Evolutionary conservation across 2,888 invertebrate species (phyloP).

Genomic region (Leptinotarsa juncta): DNA sequence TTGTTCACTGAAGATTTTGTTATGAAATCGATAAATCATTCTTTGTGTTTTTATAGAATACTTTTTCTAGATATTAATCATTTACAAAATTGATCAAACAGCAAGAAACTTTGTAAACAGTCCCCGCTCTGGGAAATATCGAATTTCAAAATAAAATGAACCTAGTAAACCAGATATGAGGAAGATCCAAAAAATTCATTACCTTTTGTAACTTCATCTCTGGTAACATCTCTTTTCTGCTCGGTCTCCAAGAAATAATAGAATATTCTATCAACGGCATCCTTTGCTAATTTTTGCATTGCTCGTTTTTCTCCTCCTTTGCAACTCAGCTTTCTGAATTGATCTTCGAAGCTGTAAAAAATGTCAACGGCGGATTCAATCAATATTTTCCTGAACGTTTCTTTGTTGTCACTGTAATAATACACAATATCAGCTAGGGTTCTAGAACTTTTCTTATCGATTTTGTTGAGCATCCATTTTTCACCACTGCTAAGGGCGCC

Average conservation of each 20-base stretch:
- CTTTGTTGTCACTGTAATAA: slow-evolving; percentile 43
- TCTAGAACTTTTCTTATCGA: slow-evolving; percentile 44
- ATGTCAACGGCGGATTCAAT: slow-evolving; percentile 39
- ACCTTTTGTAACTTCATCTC: slow-evolving; percentile 41
- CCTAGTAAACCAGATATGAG: too few relatives aligned
- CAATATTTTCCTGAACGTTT: slow-evolving; percentile 34
- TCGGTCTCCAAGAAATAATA: slow-evolving; percentile 36
- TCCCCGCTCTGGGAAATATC: too few relatives aligned
- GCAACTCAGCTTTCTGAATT: slow-evolving; percentile 37
- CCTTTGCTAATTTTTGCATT: slow-evolving; percentile 42
- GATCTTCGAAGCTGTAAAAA: slow-evolving; percentile 40
- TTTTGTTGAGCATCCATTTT: slow-evolving; percentile 36
- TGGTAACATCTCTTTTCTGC: slow-evolving; percentile 30
- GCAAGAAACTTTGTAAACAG: too few relatives aligned
- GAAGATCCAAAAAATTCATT: neutral
- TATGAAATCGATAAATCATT: too few relatives aligned
- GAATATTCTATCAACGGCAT: slow-evolving; percentile 39
- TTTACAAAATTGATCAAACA: too few relatives aligned
- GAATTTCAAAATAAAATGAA: too few relatives aligned
- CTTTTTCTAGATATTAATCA: too few relatives aligned
- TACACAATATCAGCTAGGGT: slow-evolving; percentile 42
- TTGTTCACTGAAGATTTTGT: too few relatives aligned
- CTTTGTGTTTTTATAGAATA: too few relatives aligned
- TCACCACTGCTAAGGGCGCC: slow-evolving; percentile 38
- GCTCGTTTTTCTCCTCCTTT: slow-evolving; percentile 38